phyloP scores from a whole-genome alignment of 2,888 invertebrate genomes.

The Sesia bembeciformis region DNA sequence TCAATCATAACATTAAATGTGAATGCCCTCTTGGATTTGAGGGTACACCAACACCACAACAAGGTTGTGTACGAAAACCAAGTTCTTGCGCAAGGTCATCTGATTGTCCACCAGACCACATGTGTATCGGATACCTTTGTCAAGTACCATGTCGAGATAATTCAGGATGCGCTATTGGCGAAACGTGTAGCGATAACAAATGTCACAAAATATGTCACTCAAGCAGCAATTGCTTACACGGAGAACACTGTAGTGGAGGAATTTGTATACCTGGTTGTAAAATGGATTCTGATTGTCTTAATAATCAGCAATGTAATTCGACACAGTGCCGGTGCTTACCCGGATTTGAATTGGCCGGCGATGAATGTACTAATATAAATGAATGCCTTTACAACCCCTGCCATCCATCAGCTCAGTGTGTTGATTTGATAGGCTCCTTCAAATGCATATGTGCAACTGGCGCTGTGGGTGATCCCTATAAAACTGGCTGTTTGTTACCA shows the following conservation, averaged over 20 bases:
- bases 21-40: constrained; percentile 89
- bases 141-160: constrained; percentile 84
- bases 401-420: constrained; percentile 85
- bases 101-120: constrained; percentile 84
- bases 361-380: constrained; percentile 87
- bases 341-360: constrained; percentile 83
- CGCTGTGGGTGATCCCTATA: constrained; percentile 82
- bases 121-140: constrained; percentile 86
- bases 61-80: constrained; percentile 91
- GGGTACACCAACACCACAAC: constrained; percentile 89
- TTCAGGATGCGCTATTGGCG: constrained; percentile 86
- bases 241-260: constrained; percentile 89
- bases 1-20: constrained; percentile 84
- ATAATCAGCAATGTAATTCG: constrained; percentile 83
- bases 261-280: constrained; percentile 89
- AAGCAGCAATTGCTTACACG: constrained; percentile 91
- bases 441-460: constrained; percentile 86
- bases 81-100: constrained; percentile 77
- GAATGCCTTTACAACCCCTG: constrained; percentile 88
- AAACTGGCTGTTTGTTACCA: constrained; percentile 81
- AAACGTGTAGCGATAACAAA: constrained; percentile 84
- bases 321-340: constrained; percentile 84
- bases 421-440: constrained; percentile 86
- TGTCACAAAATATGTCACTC: constrained; percentile 92
- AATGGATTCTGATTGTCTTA: constrained; percentile 84